Percentiles rank a stretch among this genome's conserved stretches.
These are phyloP conservation scores for Amphiprion clarkii DNA, from an alignment of 2,797 vertebrate genomes.

Conservation along the genomic window DNA sequence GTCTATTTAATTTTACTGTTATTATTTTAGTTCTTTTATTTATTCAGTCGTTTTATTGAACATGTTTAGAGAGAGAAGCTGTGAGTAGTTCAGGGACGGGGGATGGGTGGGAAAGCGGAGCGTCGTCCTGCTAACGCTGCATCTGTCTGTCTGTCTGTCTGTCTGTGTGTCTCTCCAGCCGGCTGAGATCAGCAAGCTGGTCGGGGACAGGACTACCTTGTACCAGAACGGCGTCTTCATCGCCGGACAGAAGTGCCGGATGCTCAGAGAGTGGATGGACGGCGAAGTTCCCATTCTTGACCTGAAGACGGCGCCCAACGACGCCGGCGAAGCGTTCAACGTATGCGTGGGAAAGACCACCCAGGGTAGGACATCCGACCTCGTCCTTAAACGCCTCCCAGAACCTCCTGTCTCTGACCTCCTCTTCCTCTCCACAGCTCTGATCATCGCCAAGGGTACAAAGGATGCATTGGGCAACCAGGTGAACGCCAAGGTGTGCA, in stretches of 20 bases:
- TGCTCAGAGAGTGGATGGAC: conserved; percentile 11
- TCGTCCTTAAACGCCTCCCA: too few relatives aligned
- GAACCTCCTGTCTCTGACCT: neutral
- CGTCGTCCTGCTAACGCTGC: too few relatives aligned
- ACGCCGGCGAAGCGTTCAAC: fast-evolving
- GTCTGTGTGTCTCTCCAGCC: conserved; percentile 4
- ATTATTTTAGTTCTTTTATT: too few relatives aligned
- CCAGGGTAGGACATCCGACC: fast-evolving
- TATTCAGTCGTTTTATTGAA: too few relatives aligned
- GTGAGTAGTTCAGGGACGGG: too few relatives aligned
- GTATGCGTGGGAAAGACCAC: neutral
- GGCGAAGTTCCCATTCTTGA: fast-evolving
- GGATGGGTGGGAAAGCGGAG: too few relatives aligned
- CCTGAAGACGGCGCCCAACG: neutral
- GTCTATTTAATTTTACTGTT: too few relatives aligned
- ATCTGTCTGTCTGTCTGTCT: neutral
- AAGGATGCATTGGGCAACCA: neutral
- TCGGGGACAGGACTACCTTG: fast-evolving
- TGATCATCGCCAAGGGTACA: conserved; percentile 19
- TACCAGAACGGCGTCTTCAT: fast-evolving
- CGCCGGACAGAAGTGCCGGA: neutral
- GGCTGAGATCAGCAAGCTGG: neutral
- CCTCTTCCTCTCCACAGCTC: conserved; percentile 23
- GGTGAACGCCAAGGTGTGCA: fast-evolving
- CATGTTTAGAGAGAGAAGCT: too few relatives aligned